These are phyloP conservation scores for Tigriopus californicus DNA, from an alignment of 2,888 invertebrate species.

Conservation along the genomic window DNA sequence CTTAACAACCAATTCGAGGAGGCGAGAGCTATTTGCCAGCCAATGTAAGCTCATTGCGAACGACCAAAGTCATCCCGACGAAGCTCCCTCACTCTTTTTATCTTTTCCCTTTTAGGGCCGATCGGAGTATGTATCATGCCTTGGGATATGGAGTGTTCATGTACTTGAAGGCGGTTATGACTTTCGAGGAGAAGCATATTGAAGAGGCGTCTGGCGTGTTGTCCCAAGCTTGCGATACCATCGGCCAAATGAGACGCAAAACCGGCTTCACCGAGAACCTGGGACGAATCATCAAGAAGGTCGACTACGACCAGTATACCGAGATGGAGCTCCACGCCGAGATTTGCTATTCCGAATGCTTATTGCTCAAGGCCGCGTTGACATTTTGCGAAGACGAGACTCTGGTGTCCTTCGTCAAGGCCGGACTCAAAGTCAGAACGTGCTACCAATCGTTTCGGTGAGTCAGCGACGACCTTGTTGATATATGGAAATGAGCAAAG, in stretches of 20 bases:
- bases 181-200: constrained; percentile 47
- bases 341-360: constrained; percentile 76
- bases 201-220: constrained; percentile 10
- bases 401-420: constrained; percentile 72
- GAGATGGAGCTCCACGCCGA: constrained; percentile 73
- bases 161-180: constrained; percentile 78
- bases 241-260: not conserved
- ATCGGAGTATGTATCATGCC: constrained; percentile 74
- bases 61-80: not conserved
- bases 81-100: constrained; percentile 1
- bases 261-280: constrained; percentile 4
- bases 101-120: constrained; percentile 38
- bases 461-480: constrained; percentile 24
- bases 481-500: not conserved
- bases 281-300: constrained; percentile 11
- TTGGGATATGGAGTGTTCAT: constrained; percentile 69
- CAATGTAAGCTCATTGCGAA: constrained; percentile 39
- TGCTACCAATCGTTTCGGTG: constrained; percentile 85
- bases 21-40: constrained; percentile 49
- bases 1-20: constrained; percentile 76
- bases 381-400: constrained; percentile 90
- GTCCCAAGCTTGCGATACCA: constrained; percentile 7
- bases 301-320: constrained; percentile 2
- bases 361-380: constrained; percentile 67
- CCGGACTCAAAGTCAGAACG: constrained; percentile 72